phyloP scores from a whole-genome alignment of 2,113 vertebrate genomes.

The Colaptes auratus region DNA sequence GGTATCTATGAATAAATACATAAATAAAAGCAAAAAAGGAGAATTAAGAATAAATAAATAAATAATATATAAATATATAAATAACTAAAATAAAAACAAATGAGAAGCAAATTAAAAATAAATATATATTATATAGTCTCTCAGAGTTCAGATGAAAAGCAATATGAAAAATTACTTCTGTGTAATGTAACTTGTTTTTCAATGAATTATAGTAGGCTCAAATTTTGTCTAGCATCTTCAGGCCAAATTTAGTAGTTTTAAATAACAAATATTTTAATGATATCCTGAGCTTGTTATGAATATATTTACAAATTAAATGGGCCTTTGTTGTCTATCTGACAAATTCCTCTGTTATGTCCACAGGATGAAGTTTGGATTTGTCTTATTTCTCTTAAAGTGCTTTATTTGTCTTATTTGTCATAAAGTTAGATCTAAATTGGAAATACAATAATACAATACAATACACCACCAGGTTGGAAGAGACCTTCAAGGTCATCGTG shows the following conservation, averaged over 20 bases:
- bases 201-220: not conserved
- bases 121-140: not conserved
- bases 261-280: not conserved
- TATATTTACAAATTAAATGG: not conserved
- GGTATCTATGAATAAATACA: not conserved
- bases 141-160: not conserved
- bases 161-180: not conserved
- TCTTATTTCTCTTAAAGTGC: not conserved
- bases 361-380: not conserved
- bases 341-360: not conserved
- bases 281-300: not conserved
- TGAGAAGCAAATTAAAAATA: fast-evolving
- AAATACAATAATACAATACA: too few relatives aligned
- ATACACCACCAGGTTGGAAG: too few relatives aligned
- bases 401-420: too few relatives aligned
- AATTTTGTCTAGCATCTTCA: not conserved
- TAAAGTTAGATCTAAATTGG: too few relatives aligned
- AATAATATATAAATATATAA: not conserved
- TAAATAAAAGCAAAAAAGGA: not conserved
- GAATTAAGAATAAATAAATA: not conserved
- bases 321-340: fast-evolving
- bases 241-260: not conserved
- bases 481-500: too few relatives aligned
- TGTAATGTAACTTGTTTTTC: not conserved
- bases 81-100: not conserved